Percentiles rank a stretch among this genome's conserved stretches.
These are phyloP conservation scores for Mormyrus lacerda DNA, from an alignment of 2,113 vertebrate genomes.

Conservation along the genomic window DNA sequence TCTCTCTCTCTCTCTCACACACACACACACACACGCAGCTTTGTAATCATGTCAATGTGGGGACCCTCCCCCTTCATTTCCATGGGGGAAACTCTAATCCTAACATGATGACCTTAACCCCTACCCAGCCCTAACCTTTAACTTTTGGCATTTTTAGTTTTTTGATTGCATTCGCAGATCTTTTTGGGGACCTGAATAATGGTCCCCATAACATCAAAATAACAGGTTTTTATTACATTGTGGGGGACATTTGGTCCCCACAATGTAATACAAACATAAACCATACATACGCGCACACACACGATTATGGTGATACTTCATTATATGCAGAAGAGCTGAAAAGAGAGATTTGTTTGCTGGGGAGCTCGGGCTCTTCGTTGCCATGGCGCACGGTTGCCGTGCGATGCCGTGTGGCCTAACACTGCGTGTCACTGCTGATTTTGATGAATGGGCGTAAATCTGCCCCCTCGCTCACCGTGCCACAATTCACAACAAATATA, in stretches of 20 bases:
- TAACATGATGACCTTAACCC: too few relatives aligned
- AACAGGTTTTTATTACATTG: too few relatives aligned
- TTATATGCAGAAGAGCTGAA: neutral
- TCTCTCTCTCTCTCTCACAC: neutral
- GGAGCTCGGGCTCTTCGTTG: neutral
- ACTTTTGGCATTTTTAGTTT: too few relatives aligned
- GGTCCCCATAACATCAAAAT: too few relatives aligned
- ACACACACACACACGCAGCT: neutral
- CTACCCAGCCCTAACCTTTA: too few relatives aligned
- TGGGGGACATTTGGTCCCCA: too few relatives aligned
- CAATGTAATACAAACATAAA: too few relatives aligned
- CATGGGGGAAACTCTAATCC: too few relatives aligned
- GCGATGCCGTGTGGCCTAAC: slow-evolving; percentile 39
- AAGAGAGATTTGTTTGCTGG: neutral
- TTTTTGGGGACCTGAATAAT: too few relatives aligned
- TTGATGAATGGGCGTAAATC: slow-evolving; percentile 67
- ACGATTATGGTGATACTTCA: neutral
- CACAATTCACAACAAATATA: slow-evolving; percentile 15
- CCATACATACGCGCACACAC: neutral
- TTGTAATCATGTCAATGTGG: too few relatives aligned
- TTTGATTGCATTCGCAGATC: too few relatives aligned
- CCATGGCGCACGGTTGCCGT: neutral
- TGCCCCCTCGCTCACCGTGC: slow-evolving; percentile 34
- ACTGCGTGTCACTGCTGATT: slow-evolving; percentile 60
- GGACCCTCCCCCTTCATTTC: too few relatives aligned